A percentile compares a stretch with the other conserved stretches of the same genome.
Conservation (phyloP, 1,140 invertebrate species). For the Lordiphosa mommai region DNA sequence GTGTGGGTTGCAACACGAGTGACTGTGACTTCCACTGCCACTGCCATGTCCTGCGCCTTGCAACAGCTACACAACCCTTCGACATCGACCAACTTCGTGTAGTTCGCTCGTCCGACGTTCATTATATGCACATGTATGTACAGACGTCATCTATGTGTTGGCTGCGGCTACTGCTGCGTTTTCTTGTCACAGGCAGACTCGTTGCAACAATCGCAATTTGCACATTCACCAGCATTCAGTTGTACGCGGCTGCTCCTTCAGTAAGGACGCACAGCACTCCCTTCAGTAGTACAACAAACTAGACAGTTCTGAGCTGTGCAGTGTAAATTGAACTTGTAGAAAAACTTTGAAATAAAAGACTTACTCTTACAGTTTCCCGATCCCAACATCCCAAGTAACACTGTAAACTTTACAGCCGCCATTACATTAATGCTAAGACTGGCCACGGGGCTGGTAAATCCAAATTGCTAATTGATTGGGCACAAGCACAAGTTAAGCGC, state of each 20-base stretch:
- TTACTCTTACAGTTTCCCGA: background rate
- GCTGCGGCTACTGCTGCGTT: constrained; percentile 44
- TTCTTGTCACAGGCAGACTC: constrained; percentile 28
- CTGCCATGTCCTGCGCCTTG: constrained; percentile 11
- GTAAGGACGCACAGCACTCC: constrained; percentile 70
- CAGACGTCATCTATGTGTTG: constrained; percentile 50
- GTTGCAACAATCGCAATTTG: constrained; percentile 71
- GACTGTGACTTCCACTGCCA: constrained; percentile 20
- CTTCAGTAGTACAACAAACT: constrained; percentile 17
- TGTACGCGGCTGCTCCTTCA: constrained; percentile 73
- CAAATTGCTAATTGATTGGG: constrained; percentile 29
- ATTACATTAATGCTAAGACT: constrained; percentile 50
- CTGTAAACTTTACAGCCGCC: constrained; percentile 60
- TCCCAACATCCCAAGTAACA: background rate
- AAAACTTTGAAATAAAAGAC: constrained; percentile 1
- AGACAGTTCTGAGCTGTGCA: constrained; percentile 8
- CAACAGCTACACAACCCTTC: constrained; percentile 71
- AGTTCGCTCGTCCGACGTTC: constrained; percentile 22
- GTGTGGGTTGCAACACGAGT: constrained; percentile 52
- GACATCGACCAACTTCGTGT: constrained; percentile 50
- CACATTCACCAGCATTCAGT: constrained; percentile 66
- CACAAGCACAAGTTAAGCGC: too few relatives aligned
- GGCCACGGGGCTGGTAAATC: constrained; percentile 4
- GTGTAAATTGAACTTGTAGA: constrained; percentile 19
- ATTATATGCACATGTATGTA: constrained; percentile 42